Conservation (phyloP, 2,888 invertebrate genomes). For the Tenthredo scrophulariae region DNA sequence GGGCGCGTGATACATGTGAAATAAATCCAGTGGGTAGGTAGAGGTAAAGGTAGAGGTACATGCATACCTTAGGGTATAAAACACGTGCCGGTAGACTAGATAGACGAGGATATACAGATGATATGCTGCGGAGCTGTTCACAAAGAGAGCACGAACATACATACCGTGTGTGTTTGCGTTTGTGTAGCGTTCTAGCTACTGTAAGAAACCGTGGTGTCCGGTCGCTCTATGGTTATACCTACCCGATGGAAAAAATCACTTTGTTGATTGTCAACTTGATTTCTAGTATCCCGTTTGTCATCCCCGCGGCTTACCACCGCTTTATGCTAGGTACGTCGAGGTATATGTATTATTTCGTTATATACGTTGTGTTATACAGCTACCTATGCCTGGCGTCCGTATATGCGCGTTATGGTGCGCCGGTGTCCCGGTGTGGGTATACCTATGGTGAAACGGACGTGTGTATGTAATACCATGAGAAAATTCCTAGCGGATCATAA, state of each 20-base stretch:
- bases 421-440: background rate
- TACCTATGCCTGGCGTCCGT: background rate
- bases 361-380: background rate
- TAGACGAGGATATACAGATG: background rate
- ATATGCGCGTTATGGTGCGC: background rate
- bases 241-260: slow-evolving; percentile 45
- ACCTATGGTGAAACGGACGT: background rate
- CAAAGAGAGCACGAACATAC: background rate
- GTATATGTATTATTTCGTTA: background rate
- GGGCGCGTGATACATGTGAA: slow-evolving; percentile 32
- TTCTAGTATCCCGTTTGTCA: slow-evolving; percentile 48
- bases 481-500: slow-evolving; percentile 49
- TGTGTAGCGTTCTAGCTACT: background rate
- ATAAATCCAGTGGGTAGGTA: slow-evolving; percentile 43
- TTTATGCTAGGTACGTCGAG: background rate
- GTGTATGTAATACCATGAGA: slow-evolving; percentile 6
- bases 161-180: background rate
- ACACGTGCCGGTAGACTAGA: background rate
- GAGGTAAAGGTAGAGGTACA: background rate
- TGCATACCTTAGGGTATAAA: background rate
- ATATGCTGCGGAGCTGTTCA: background rate
- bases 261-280: slow-evolving; percentile 51
- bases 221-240: slow-evolving; percentile 11
- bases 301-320: slow-evolving; percentile 42
- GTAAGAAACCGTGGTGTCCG: slow-evolving; percentile 6